Conservation (phyloP, 2,113 vertebrate genomes). For the Corythaixoides concolor region DNA sequence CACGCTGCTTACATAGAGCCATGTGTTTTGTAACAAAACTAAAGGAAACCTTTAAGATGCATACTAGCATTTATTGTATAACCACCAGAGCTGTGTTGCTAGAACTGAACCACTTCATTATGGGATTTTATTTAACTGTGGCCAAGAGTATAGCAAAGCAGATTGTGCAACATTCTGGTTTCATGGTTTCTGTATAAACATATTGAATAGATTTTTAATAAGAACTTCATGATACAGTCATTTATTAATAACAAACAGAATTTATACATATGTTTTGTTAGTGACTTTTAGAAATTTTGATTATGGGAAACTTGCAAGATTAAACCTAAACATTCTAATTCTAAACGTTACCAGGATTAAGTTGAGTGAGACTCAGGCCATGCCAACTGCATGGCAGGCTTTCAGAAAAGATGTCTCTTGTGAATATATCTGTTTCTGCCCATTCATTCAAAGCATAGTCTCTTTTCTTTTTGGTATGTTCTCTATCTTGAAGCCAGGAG, state of each 20-base stretch:
- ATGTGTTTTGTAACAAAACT: neutral
- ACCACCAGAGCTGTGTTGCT: neutral
- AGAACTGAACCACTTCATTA: neutral
- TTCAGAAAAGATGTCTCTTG: neutral
- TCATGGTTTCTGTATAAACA: neutral
- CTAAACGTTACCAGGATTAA: neutral
- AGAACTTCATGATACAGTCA: neutral
- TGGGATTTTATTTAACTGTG: neutral
- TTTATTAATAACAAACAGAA: conserved; percentile 48
- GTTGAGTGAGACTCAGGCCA: neutral
- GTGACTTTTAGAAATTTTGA: neutral
- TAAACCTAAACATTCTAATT: neutral
- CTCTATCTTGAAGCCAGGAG: neutral
- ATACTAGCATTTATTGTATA: neutral
- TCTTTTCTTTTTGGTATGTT: neutral
- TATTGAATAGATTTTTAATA: conserved; percentile 11
- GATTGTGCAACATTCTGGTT: conserved; percentile 42
- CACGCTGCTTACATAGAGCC: neutral
- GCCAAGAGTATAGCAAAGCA: conserved; percentile 2
- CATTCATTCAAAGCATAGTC: neutral
- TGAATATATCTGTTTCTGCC: neutral
- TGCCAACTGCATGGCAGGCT: neutral
- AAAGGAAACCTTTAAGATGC: neutral
- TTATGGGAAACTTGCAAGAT: neutral
- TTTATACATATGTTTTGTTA: neutral